Conservation (phyloP, 2,797 vertebrate species). For the Crenuchus spilurus region DNA sequence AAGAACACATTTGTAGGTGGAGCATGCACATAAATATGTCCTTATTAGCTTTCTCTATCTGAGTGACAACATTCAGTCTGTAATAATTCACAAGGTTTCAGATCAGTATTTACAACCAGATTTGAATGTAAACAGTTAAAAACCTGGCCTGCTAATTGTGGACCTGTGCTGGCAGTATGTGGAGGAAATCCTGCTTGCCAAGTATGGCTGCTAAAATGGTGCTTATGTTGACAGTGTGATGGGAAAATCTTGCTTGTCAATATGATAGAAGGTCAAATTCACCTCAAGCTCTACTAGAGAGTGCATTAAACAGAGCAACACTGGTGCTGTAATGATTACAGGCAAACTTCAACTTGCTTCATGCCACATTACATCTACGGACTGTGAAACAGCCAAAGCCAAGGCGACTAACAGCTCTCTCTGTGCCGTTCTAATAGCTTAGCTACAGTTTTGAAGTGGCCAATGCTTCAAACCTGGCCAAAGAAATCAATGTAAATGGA, state of each 20-base stretch:
- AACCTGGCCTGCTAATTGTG: background rate
- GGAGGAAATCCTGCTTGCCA: background rate
- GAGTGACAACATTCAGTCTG: too few relatives aligned
- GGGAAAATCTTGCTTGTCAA: conserved; percentile 9
- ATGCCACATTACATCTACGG: conserved; percentile 26
- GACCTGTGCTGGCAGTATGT: background rate
- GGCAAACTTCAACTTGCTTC: conserved; percentile 15
- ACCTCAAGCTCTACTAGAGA: background rate
- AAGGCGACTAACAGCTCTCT: background rate
- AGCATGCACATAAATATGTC: too few relatives aligned
- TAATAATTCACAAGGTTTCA: too few relatives aligned
- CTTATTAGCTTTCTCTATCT: too few relatives aligned
- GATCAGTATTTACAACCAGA: too few relatives aligned
- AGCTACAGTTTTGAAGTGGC: conserved; percentile 8
- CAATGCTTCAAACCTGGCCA: conserved; percentile 10
- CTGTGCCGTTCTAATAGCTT: background rate
- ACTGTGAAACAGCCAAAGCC: conserved; percentile 1
- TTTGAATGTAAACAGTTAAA: background rate
- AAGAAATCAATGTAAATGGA: conserved; percentile 31
- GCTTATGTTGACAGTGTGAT: background rate
- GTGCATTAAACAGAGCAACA: conserved; percentile 12
- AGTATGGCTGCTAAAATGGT: background rate
- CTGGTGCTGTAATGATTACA: background rate
- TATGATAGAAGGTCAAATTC: background rate
- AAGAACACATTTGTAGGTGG: too few relatives aligned